phyloP scores from a whole-genome alignment of 2,888 invertebrate species.

The Tenthredo notha region DNA sequence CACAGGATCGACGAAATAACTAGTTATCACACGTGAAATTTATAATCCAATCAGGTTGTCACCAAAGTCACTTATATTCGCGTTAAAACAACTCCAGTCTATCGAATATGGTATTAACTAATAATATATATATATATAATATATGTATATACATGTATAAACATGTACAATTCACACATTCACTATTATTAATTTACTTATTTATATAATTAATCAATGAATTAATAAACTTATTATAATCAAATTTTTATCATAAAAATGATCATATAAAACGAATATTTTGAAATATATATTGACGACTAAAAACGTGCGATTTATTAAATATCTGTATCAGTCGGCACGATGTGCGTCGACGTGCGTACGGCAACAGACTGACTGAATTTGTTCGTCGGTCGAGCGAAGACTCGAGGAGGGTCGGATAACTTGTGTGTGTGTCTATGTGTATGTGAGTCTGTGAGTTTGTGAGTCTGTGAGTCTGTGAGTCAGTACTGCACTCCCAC shows the following conservation, averaged over 20 bases:
- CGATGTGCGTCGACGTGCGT: slow-evolving; percentile 59
- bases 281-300: background rate
- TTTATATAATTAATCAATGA: background rate
- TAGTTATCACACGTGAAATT: slow-evolving; percentile 13
- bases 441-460: slow-evolving; percentile 43
- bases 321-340: background rate
- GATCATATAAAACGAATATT: background rate
- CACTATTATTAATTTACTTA: background rate
- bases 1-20: background rate
- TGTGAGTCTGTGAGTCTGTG: slow-evolving; percentile 12
- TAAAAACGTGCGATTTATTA: slow-evolving; percentile 4
- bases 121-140: too few relatives aligned
- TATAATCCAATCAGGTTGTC: slow-evolving; percentile 35
- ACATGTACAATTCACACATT: background rate
- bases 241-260: slow-evolving; percentile 3
- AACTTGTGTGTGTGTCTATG: background rate
- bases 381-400: slow-evolving; percentile 56
- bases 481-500: slow-evolving; percentile 45
- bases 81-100: background rate
- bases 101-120: background rate
- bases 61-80: slow-evolving; percentile 14
- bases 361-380: slow-evolving; percentile 69
- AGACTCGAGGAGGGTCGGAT: slow-evolving; percentile 63
- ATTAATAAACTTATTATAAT: background rate
- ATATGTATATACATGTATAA: background rate